Conservation (phyloP, 2,113 vertebrate genomes). For the Andinoacara biseriatus region DNA sequence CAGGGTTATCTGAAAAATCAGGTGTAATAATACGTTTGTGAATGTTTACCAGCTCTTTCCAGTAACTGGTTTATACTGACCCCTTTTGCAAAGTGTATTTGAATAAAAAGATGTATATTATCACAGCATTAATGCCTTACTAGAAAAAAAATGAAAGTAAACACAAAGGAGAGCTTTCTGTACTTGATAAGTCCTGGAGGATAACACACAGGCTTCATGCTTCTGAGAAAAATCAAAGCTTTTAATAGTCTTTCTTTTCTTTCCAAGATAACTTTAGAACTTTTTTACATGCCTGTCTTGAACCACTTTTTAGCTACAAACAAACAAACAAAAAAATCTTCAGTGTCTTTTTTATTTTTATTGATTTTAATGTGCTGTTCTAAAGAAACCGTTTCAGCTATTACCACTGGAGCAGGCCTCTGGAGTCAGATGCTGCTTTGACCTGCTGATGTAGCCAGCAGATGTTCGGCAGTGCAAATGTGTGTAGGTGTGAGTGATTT, state of each 20-base stretch:
- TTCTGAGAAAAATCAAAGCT: background rate
- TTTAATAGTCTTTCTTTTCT: background rate
- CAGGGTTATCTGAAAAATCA: background rate
- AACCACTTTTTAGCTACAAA: conserved; percentile 10
- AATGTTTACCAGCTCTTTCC: rapidly evolving
- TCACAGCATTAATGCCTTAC: background rate
- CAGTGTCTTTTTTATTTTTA: background rate
- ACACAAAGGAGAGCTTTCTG: background rate
- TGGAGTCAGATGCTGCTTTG: background rate
- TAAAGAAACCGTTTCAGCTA: background rate
- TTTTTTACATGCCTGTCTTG: background rate
- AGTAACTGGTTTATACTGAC: background rate
- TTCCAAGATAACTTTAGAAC: background rate
- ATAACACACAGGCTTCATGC: rapidly evolving
- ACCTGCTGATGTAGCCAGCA: background rate
- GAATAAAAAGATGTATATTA: background rate
- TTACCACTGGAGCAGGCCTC: background rate
- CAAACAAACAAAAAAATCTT: background rate
- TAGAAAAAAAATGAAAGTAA: background rate
- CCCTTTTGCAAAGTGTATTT: background rate
- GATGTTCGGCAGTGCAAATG: background rate
- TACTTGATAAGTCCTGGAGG: background rate
- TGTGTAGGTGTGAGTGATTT: background rate
- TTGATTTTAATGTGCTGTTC: background rate
- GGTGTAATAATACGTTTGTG: background rate